Conservation (phyloP, 2,797 vertebrate species). For the Leuciscus waleckii region DNA sequence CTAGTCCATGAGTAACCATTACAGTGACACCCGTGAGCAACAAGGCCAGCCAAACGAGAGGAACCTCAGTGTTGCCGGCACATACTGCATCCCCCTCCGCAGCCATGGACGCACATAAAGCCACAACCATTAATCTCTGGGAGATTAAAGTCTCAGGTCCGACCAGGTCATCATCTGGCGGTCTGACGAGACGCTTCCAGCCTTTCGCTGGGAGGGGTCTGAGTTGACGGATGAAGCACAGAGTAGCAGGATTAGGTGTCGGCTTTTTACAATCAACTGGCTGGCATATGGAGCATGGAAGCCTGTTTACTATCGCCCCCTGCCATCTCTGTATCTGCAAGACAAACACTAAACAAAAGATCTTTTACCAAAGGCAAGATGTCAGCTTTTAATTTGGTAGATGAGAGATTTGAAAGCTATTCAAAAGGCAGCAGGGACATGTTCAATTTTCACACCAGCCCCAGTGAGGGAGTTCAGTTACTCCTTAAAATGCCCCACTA, state of each 20-base stretch:
- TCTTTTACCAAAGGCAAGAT: conserved; percentile 77
- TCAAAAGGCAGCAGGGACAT: conserved; percentile 56
- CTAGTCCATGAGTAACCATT: conserved; percentile 85
- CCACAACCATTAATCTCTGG: conserved; percentile 74
- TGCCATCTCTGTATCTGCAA: conserved; percentile 43
- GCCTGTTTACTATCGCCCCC: conserved; percentile 37
- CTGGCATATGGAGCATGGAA: conserved; percentile 65
- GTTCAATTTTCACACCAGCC: conserved; percentile 76
- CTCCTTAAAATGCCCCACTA: conserved; percentile 58
- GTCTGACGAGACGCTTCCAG: conserved; percentile 61
- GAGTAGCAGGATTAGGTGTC: conserved; percentile 71
- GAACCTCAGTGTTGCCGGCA: conserved; percentile 66
- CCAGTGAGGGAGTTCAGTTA: conserved; percentile 82
- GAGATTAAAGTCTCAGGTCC: conserved; percentile 76
- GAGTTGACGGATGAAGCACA: conserved; percentile 70
- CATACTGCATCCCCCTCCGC: conserved; percentile 52
- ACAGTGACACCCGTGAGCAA: conserved; percentile 72
- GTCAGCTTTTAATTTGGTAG: conserved; percentile 77
- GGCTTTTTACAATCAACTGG: conserved; percentile 72
- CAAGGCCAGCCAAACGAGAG: conserved; percentile 76
- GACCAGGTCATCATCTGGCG: conserved; percentile 69
- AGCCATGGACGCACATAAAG: conserved; percentile 66
- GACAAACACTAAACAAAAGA: conserved; percentile 69
- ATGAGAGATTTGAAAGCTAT: conserved; percentile 58
- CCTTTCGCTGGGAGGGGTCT: conserved; percentile 64